phyloP scores from a whole-genome alignment of 2,797 vertebrate species.

The Acipenser transmontanus region DNA sequence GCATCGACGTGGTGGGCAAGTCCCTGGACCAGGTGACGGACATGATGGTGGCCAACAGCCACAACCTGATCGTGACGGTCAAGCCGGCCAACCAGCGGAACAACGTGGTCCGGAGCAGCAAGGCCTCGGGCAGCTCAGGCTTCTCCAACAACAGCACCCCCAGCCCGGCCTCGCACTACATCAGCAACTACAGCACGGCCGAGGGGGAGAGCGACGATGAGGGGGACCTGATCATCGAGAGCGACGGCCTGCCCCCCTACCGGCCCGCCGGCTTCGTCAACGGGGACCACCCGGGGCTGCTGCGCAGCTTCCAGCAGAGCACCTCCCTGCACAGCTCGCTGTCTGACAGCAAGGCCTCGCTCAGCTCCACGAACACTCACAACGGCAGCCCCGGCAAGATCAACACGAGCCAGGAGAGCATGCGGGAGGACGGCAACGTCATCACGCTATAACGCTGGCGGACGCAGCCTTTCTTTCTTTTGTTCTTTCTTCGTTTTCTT shows the following conservation, averaged over 20 bases:
- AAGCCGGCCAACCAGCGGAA: constrained; percentile 93
- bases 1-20: constrained; percentile 89
- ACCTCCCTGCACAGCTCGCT: constrained; percentile 66
- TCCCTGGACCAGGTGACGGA: constrained; percentile 83
- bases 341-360: constrained; percentile 52
- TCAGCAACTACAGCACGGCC: constrained; percentile 63
- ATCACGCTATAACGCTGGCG: constrained; percentile 69
- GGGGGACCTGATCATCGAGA: constrained; percentile 81
- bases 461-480: too few species aligned
- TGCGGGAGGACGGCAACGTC: constrained; percentile 74
- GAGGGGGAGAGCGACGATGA: constrained; percentile 86
- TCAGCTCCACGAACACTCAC: constrained; percentile 63
- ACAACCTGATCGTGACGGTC: constrained; percentile 92
- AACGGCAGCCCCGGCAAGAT: constrained; percentile 61
- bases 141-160: constrained; percentile 71
- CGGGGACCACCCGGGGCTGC: constrained; percentile 37
- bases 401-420: constrained; percentile 63
- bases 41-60: constrained; percentile 98
- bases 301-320: constrained; percentile 61
- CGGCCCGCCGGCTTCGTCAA: constrained; percentile 48
- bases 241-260: constrained; percentile 51
- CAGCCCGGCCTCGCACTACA: constrained; percentile 72
- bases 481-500: too few species aligned
- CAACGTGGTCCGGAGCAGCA: constrained; percentile 76
- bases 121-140: constrained; percentile 60